A percentile compares a stretch with the other conserved stretches of the same genome.
These are phyloP conservation scores for Drosophila austrosaltans DNA, from an alignment of 2,888 invertebrate genomes.

Conservation along the genomic window DNA sequence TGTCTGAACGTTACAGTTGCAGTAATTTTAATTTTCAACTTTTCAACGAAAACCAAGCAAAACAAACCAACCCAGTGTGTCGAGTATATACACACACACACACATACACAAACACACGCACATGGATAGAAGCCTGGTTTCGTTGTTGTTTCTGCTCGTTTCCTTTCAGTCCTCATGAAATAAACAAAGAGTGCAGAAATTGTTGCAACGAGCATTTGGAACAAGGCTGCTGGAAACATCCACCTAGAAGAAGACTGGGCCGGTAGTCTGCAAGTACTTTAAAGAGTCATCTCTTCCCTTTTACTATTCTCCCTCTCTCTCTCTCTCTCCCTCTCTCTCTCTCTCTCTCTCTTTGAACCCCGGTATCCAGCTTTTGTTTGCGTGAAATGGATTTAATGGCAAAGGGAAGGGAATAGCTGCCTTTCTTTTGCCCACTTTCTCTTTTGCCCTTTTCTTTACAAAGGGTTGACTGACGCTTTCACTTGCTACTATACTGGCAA, in stretches of 20 bases:
- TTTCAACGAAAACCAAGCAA: slow-evolving; percentile 50
- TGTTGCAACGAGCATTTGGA: slow-evolving; percentile 67
- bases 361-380: slow-evolving; percentile 49
- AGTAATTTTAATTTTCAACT: slow-evolving; percentile 68
- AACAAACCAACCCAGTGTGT: slow-evolving; percentile 28
- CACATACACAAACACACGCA: slow-evolving; percentile 14
- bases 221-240: slow-evolving; percentile 52
- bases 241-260: slow-evolving; percentile 14
- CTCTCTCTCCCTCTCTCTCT: no score
- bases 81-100: slow-evolving; percentile 22
- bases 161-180: slow-evolving; percentile 52
- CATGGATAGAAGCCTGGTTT: slow-evolving; percentile 6
- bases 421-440: slow-evolving; percentile 47
- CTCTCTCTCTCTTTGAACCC: not conserved
- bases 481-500: slow-evolving; percentile 6
- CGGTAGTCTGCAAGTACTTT: slow-evolving; percentile 36
- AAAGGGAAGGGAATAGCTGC: slow-evolving; percentile 45
- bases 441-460: slow-evolving; percentile 49
- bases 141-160: slow-evolving; percentile 45
- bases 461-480: slow-evolving; percentile 10
- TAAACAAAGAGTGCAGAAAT: slow-evolving; percentile 53
- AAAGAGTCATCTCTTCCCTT: slow-evolving; percentile 40
- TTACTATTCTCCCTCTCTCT: not conserved
- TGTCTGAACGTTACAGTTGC: slow-evolving; percentile 40
- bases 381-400: slow-evolving; percentile 63